phyloP scores from a whole-genome alignment of 64 coral and sea anemone species.

The Pocillopora damicornis region DNA sequence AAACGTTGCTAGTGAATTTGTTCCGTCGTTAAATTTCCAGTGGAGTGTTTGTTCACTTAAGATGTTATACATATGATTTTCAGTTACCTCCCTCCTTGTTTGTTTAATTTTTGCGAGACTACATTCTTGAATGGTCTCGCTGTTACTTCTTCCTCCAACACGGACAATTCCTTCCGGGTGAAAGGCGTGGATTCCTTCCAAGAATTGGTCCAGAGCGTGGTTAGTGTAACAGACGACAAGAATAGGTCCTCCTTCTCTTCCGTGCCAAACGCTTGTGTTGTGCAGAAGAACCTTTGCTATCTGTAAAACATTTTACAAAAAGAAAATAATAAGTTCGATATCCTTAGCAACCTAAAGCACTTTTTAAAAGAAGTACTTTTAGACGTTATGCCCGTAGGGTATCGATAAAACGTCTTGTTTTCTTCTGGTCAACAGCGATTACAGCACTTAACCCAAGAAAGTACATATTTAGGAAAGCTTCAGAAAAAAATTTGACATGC shows the following conservation, averaged over 20 bases:
- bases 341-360: neutral
- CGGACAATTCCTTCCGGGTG: slow-evolving; percentile 55
- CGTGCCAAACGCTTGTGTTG: neutral
- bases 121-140: slow-evolving; percentile 40
- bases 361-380: neutral
- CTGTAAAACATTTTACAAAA: slow-evolving; percentile 32
- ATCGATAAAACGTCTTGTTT: too few species aligned
- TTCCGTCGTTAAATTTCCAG: too few species aligned
- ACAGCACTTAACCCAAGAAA: too few species aligned
- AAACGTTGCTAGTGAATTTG: too few species aligned
- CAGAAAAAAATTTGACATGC: too few species aligned
- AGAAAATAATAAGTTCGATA: neutral
- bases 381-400: neutral
- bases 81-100: slow-evolving; percentile 6
- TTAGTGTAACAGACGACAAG: slow-evolving; percentile 73
- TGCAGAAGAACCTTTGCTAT: neutral
- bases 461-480: too few species aligned
- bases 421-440: too few species aligned
- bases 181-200: slow-evolving; percentile 57
- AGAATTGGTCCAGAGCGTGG: slow-evolving; percentile 53
- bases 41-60: too few species aligned
- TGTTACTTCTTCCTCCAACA: slow-evolving; percentile 66
- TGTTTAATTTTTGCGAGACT: slow-evolving; percentile 24
- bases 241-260: slow-evolving; percentile 31
- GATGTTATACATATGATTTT: too few species aligned